Conservation (phyloP, 1,140 invertebrate genomes). For the Platyscapa corneri region DNA sequence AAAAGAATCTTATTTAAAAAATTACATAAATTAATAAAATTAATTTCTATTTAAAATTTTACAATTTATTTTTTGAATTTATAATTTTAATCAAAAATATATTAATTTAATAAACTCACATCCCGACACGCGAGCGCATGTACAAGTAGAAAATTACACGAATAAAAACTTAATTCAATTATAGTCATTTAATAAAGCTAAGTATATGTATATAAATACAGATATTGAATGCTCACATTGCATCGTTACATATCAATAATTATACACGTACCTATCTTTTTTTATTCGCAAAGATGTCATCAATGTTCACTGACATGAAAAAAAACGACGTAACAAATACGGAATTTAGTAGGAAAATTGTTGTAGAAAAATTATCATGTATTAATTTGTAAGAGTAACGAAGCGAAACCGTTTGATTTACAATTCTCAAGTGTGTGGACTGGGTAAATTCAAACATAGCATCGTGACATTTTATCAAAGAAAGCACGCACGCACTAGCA, state of each 20-base stretch:
- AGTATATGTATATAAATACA: not conserved
- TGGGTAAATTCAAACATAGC: constrained; percentile 35
- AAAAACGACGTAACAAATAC: constrained; percentile 21
- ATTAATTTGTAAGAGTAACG: constrained; percentile 39
- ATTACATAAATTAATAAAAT: no score
- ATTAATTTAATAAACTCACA: no score
- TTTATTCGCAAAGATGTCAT: constrained; percentile 15
- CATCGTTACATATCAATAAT: not conserved
- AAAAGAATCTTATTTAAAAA: no score
- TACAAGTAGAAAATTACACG: no score
- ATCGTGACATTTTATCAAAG: constrained; percentile 41
- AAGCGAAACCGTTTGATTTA: constrained; percentile 17
- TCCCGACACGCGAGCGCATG: no score
- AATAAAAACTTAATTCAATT: no score
- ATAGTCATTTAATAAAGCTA: no score
- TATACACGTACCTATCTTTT: not conserved
- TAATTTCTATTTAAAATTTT: no score
- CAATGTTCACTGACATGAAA: constrained; percentile 28
- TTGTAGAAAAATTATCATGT: not conserved
- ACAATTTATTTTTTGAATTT: no score
- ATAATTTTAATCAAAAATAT: no score
- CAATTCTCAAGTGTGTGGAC: not conserved
- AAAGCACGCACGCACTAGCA: constrained; percentile 13
- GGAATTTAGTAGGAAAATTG: not conserved
- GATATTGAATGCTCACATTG: constrained; percentile 2